Evolutionary conservation across 2,888 invertebrate species (phyloP).

Genomic region (Trissolcus brochymenae): DNA sequence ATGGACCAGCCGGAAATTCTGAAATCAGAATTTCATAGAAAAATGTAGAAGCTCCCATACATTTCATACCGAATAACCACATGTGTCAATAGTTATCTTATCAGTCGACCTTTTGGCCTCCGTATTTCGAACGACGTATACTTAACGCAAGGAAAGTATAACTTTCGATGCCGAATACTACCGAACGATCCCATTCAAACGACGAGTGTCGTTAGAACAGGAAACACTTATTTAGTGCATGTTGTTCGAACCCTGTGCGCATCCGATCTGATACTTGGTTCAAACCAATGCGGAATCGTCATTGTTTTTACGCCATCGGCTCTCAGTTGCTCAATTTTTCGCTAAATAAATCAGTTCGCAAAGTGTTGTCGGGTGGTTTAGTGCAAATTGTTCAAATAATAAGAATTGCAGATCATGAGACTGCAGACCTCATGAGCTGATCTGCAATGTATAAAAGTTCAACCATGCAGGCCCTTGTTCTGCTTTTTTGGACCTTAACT

Average conservation of each 20-base stretch:
- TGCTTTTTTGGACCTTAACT: constrained; percentile 11
- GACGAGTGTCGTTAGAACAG: constrained; percentile 66
- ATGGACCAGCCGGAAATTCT: too few relatives aligned
- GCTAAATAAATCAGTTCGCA: neutral
- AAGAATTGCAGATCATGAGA: too few relatives aligned
- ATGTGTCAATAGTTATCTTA: constrained; percentile 63
- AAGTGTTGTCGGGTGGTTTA: neutral
- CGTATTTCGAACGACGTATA: constrained; percentile 52
- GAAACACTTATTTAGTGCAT: constrained; percentile 72
- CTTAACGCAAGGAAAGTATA: constrained; percentile 62
- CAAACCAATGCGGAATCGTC: constrained; percentile 55
- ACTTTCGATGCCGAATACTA: constrained; percentile 61
- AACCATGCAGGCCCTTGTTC: constrained; percentile 21
- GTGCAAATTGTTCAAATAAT: neutral
- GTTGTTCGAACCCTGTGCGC: constrained; percentile 59
- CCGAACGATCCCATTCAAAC: constrained; percentile 64
- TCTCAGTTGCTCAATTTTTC: neutral
- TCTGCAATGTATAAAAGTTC: constrained; percentile 6
- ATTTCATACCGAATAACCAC: too few relatives aligned
- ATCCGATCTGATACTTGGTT: constrained; percentile 42
- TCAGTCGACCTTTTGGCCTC: constrained; percentile 65
- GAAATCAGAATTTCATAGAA: too few relatives aligned
- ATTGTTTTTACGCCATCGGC: constrained; percentile 33
- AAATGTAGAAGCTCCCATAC: too few relatives aligned
- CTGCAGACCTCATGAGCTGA: constrained; percentile 9